phyloP scores from a whole-genome alignment of 30 jellyfish, hydroid and myxozoan species.

The Cassiopea xamachana region DNA sequence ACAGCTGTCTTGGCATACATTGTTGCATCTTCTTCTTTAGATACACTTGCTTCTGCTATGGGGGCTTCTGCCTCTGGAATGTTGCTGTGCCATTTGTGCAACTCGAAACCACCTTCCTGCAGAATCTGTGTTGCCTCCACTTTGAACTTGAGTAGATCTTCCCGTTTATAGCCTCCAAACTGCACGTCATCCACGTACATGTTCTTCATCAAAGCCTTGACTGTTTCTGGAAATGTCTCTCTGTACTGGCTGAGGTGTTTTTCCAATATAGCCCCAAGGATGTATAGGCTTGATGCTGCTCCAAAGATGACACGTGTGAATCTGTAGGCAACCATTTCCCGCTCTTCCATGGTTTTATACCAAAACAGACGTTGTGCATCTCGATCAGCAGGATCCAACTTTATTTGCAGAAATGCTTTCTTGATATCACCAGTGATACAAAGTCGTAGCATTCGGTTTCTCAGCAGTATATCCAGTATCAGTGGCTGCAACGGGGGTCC shows the following conservation, averaged over 20 bases:
- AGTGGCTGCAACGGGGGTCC: conserved; percentile 70
- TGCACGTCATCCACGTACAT: conserved; percentile 74
- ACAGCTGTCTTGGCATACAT: no score
- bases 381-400: conserved; percentile 65
- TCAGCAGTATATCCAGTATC: conserved; percentile 52
- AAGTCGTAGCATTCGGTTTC: conserved; percentile 61
- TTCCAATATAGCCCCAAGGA: conserved; percentile 62
- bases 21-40: no score
- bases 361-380: conserved; percentile 60
- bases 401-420: conserved; percentile 60
- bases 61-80: no score
- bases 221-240: conserved; percentile 59
- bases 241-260: conserved; percentile 56
- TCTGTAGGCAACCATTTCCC: conserved; percentile 53
- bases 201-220: conserved; percentile 61
- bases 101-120: conserved; percentile 61
- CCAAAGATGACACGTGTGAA: conserved; percentile 66
- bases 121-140: conserved; percentile 61
- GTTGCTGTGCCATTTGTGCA: conserved; percentile 76
- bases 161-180: conserved; percentile 37
- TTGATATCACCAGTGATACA: conserved; percentile 69
- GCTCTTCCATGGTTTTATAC: conserved; percentile 43
- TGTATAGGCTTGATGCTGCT: conserved; percentile 53
- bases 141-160: conserved; percentile 56
- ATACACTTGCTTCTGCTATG: no score